Base-by-base conservation (phyloP, 1,140 invertebrate genomes). In the Fopius arisanus region DNA sequence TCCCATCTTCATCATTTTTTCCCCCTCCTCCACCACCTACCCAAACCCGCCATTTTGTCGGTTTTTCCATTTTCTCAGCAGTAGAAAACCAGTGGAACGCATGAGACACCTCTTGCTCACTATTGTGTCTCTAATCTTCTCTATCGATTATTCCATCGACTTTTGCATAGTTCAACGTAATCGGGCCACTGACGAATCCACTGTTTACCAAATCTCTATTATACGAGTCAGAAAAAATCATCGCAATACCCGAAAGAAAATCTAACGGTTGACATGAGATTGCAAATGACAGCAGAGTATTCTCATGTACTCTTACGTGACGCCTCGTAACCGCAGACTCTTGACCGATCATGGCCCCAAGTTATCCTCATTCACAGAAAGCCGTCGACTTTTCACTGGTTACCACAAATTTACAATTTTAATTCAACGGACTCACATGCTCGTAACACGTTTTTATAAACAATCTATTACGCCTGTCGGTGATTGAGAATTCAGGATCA, bases 1-100 rank as follows among this genome's bases (percentile, higher is more conserved):
- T 40, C 21, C 21, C 54, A 59, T 59, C 54, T 51, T n/a, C 43
- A 51, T 51, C 43, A 51, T 51, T 51, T 51, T 51, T 51, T 37
- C 33, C 33, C 12, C 33, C 33, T n/a, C n/a, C 33, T 12, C 7
- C 33, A 37, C 1, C 33, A 3, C 33, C n/a, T 37, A 7, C 33
- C 12, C 33, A 10, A n/a, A n/a, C n/a, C 33, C 33, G 33, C 7
- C 33, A 37, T 37, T 37, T 37, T 37, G 33, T 12, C 33, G 12
- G 33, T 7, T 37, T 37, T 37, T 37, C 7, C 9, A 12, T 10
- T 37, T 37, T 37, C 3, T 37, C 33, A 37, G 12, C 9, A 37
- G 12, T 10, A 1, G 9, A 5, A 37, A 37, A 37, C 29, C 29
- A 31, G 7, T 31, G 7, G 29, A 31, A 31, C 7, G 7, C 33